Evolutionary conservation across 2,113 vertebrate genomes (phyloP).

Genomic region (Melanotaenia duboulayi): DNA sequence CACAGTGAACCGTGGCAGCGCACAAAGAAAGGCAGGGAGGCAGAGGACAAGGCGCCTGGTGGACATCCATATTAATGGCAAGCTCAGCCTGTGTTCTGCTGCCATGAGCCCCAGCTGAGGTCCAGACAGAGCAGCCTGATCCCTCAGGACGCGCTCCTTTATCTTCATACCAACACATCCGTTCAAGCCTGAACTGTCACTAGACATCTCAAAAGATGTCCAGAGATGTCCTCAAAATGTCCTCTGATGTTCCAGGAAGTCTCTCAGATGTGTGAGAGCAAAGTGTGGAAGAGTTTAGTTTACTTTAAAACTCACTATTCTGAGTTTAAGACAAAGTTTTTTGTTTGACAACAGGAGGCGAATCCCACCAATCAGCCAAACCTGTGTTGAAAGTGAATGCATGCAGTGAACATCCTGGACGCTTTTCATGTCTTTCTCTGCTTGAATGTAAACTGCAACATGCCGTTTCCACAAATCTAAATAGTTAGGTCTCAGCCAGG

Average conservation of each 20-base stretch:
- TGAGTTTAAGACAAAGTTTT: not conserved
- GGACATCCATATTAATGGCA: slow-evolving; percentile 79
- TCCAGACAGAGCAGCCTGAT: slow-evolving; percentile 60
- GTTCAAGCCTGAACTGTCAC: slow-evolving; percentile 48
- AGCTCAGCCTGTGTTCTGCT: slow-evolving; percentile 68
- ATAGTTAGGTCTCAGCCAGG: too few relatives aligned
- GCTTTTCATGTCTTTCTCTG: too few relatives aligned
- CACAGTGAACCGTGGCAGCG: slow-evolving; percentile 52
- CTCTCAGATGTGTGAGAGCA: slow-evolving; percentile 7
- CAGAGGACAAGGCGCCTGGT: slow-evolving; percentile 73
- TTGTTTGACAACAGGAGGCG: not conserved
- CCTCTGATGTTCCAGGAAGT: slow-evolving; percentile 45
- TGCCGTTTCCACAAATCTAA: too few relatives aligned
- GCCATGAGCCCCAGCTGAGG: slow-evolving; percentile 67
- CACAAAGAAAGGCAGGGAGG: slow-evolving; percentile 66
- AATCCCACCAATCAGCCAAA: too few relatives aligned
- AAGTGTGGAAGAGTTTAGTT: slow-evolving; percentile 37
- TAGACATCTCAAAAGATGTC: slow-evolving; percentile 42
- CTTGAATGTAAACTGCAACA: too few relatives aligned
- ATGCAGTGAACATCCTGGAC: too few relatives aligned
- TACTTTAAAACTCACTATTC: not conserved
- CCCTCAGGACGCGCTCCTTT: slow-evolving; percentile 63
- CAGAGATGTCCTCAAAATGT: slow-evolving; percentile 45
- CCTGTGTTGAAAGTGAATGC: too few relatives aligned
- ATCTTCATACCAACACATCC: slow-evolving; percentile 58